A percentile compares a stretch with the other conserved stretches of the same genome.
Evolutionary conservation across 1,140 invertebrate genomes (phyloP).

Genomic region (Heliconius nattereri): DNA sequence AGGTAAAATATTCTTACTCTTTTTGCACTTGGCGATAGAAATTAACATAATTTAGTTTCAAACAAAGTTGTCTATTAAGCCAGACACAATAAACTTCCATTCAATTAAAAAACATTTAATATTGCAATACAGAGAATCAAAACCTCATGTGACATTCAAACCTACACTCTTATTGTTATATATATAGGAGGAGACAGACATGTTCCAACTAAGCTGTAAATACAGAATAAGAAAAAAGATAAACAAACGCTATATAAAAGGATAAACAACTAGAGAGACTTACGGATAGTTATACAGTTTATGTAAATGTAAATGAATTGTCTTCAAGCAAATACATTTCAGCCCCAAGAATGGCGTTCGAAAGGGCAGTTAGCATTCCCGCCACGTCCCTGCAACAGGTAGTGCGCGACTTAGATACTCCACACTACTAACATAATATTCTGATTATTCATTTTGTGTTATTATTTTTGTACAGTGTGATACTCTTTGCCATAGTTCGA

Average conservation of each 20-base stretch:
- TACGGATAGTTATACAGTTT: background rate
- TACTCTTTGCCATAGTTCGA: background rate
- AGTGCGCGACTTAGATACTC: slow-evolving; percentile 32
- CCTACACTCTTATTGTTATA: too few relatives aligned
- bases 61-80: too few relatives aligned
- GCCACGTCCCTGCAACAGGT: slow-evolving; percentile 58
- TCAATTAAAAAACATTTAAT: too few relatives aligned
- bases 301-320: slow-evolving; percentile 7
- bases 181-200: too few relatives aligned
- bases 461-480: background rate
- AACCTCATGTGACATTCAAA: too few relatives aligned
- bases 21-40: too few relatives aligned
- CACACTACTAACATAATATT: slow-evolving; percentile 4
- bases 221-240: background rate
- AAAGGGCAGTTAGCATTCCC: slow-evolving; percentile 55
- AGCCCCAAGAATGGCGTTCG: slow-evolving; percentile 48
- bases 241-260: background rate
- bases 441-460: slow-evolving; percentile 9
- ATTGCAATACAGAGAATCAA: too few relatives aligned
- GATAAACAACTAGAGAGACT: background rate
- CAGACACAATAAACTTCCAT: too few relatives aligned
- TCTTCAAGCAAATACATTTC: background rate
- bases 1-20: background rate
- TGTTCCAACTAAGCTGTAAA: too few relatives aligned
- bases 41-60: too few relatives aligned